A percentile compares a stretch with the other conserved stretches of the same genome.
phyloP scores from a whole-genome alignment of 2,797 vertebrate genomes.

The Jordanella pulchra region DNA sequence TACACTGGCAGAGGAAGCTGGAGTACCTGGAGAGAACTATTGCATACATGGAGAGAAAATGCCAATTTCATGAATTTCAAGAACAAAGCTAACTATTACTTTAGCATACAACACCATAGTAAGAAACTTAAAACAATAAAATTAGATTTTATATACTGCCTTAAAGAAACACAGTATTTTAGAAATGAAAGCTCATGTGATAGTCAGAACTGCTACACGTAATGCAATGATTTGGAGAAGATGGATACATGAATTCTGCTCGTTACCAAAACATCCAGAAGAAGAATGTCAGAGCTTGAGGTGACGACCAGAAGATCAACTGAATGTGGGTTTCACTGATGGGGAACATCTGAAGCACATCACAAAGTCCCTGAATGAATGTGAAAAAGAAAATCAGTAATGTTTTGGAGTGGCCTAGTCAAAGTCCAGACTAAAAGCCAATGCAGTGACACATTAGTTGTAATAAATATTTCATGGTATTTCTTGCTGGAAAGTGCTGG shows the following conservation, averaged over 20 bases:
- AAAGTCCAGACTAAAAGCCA: background rate
- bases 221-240: too few relatives aligned
- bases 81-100: too few relatives aligned
- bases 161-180: background rate
- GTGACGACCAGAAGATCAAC: background rate
- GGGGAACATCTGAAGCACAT: background rate
- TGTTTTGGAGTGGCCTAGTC: too few relatives aligned
- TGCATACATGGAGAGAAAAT: too few relatives aligned
- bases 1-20: too few relatives aligned
- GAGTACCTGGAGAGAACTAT: too few relatives aligned
- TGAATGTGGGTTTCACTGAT: background rate
- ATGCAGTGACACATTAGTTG: background rate
- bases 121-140: too few relatives aligned
- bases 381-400: too few relatives aligned
- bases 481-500: background rate
- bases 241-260: background rate
- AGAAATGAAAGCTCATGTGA: background rate
- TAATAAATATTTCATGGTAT: background rate
- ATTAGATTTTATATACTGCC: background rate
- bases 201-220: background rate
- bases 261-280: background rate
- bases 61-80: too few relatives aligned
- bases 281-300: background rate
- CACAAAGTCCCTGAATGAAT: background rate
- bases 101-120: too few relatives aligned